These are phyloP conservation scores for Mesorhabditis spiculigera DNA, from an alignment of 2,888 invertebrate genomes.

Conservation along the genomic window DNA sequence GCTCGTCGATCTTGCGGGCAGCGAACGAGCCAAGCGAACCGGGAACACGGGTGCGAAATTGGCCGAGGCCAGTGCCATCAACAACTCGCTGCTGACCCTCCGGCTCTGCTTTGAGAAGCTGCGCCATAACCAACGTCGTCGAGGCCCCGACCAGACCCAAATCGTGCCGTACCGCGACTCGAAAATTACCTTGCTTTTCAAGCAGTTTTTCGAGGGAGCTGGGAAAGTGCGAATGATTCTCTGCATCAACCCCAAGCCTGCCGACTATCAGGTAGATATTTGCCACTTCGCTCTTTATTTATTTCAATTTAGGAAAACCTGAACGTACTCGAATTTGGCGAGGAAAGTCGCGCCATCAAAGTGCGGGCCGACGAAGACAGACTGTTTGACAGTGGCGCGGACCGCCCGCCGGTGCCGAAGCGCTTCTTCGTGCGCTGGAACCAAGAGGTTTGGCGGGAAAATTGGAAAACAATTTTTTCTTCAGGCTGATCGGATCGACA, in stretches of 20 bases:
- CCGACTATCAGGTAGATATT: constrained; percentile 85
- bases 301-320: constrained; percentile 55
- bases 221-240: constrained; percentile 87
- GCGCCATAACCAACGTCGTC: constrained; percentile 29
- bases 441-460: constrained; percentile 23
- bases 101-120: constrained; percentile 78
- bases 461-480: background rate
- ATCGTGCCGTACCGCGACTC: constrained; percentile 90
- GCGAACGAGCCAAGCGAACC: constrained; percentile 86
- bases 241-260: constrained; percentile 85
- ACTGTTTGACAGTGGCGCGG: constrained; percentile 58
- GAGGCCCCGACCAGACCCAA: constrained; percentile 12
- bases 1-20: constrained; percentile 93
- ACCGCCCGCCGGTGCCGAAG: constrained; percentile 75
- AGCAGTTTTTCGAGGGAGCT: constrained; percentile 94
- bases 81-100: constrained; percentile 90
- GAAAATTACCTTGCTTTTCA: constrained; percentile 88
- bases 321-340: constrained; percentile 95
- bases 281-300: constrained; percentile 10
- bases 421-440: constrained; percentile 60
- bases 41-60: constrained; percentile 77
- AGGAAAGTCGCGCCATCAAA: constrained; percentile 85
- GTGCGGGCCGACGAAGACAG: constrained; percentile 22
- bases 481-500: constrained; percentile 3
- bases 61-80: constrained; percentile 80